Base-by-base conservation (phyloP, 2,888 invertebrate genomes). In the Pammene fasciana region DNA sequence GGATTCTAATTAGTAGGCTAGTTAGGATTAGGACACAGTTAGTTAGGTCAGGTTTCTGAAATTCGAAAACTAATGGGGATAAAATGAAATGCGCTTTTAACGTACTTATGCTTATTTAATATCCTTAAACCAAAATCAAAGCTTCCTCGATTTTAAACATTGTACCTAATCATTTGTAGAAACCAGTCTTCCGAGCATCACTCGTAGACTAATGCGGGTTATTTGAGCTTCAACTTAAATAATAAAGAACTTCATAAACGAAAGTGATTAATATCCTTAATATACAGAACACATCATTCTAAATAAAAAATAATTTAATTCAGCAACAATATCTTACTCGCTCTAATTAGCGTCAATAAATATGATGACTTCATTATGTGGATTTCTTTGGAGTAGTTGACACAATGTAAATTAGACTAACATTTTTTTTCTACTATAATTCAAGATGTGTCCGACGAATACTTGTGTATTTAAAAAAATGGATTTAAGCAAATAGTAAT, bases 231-330 rank as follows among this genome's bases (percentile, higher is more conserved):
- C 78, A 80, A 82, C 83, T 85, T 86, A 85, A 82, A 73, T 75
- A 83, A 71, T 74, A 77, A 83, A 87, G 82, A 86, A 86, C 76
- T 83, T 87, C 82, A 87, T 82, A 75, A 80, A 76, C 71, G 71
- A 75, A 77, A 85, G 81, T 80, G 84, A 86, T 88, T 84, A 78
- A 80, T 83, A 85, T 82, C 77, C 86, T 85, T 86, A 89, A 90
- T 90, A 90, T 89, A 91, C 88, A 91, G 86, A 91, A 89, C 86
- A 90, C 86, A 84, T 86, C 83, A 82, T 84, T 78, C 81, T 77
- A 85, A 86, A 85, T 84, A 84, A 87, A 86, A 85, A 89, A 89
- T 88, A 90, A 89, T 89, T 90, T 89, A 87, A 86, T 86, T 85
- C 82, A 85, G 82, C 87, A 87, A 88, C 83, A 87, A 88, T 85